A percentile compares a stretch with the other conserved stretches of the same genome.
These are phyloP conservation scores for Papilio aristodemus DNA, from an alignment of 1,140 invertebrate species.

Conservation along the genomic window DNA sequence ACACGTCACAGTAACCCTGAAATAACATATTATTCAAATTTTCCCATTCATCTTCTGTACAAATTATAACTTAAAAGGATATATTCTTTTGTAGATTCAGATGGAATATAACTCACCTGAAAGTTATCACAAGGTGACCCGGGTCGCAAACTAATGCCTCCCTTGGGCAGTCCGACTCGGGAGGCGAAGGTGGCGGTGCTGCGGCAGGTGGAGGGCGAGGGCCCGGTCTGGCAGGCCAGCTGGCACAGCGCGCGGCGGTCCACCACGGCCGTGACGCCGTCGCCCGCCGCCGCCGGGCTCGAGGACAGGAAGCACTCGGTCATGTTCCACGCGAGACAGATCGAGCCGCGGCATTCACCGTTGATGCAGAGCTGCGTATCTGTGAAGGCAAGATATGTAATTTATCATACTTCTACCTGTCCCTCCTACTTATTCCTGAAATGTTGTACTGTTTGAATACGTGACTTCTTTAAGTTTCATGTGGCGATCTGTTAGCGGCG, in stretches of 20 bases:
- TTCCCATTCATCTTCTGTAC: too few relatives aligned
- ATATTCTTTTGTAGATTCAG: too few relatives aligned
- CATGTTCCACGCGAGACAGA: conserved; percentile 96
- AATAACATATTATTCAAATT: background rate
- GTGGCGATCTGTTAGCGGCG: too few relatives aligned
- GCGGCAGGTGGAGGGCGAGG: conserved; percentile 87
- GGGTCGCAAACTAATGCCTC: conserved; percentile 93
- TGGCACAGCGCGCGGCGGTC: conserved; percentile 96
- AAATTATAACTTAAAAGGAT: too few relatives aligned
- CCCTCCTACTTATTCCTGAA: too few relatives aligned
- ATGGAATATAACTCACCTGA: conserved; percentile 82
- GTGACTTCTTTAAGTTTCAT: too few relatives aligned
- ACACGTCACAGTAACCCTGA: conserved; percentile 98
- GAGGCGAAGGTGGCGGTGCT: conserved; percentile 92
- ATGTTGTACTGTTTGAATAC: too few relatives aligned
- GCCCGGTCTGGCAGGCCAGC: conserved; percentile 95
- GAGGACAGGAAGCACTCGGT: conserved; percentile 98
- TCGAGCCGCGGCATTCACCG: conserved; percentile 96
- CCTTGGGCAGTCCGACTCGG: conserved; percentile 87
- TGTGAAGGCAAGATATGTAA: conserved; percentile 36
- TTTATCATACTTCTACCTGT: too few relatives aligned
- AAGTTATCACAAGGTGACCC: conserved; percentile 99
- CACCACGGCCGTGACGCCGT: conserved; percentile 62
- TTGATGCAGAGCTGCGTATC: conserved; percentile 92
- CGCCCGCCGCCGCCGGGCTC: conserved; percentile 85